These are phyloP conservation scores for Harpegnathos saltator DNA, from an alignment of 1,140 invertebrate genomes.

Conservation along the genomic window DNA sequence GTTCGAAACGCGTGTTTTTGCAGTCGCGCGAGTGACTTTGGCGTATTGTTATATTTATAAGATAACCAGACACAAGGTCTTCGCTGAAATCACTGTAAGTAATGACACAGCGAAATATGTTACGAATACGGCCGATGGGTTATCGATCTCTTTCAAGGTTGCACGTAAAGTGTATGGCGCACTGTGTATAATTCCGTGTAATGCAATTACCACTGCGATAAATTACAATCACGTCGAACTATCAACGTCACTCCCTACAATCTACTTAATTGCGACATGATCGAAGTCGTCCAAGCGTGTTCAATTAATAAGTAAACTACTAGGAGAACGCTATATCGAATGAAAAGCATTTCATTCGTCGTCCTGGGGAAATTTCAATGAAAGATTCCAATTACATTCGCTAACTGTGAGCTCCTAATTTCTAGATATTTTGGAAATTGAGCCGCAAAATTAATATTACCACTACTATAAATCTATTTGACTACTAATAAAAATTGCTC, in stretches of 20 bases:
- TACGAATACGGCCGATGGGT: conserved; percentile 5
- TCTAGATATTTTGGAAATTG: neutral
- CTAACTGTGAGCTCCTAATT: neutral
- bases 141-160: conserved; percentile 32
- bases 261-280: conserved; percentile 26
- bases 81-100: neutral
- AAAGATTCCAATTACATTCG: neutral
- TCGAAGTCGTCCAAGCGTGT: conserved; percentile 6
- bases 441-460: conserved; percentile 13
- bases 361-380: neutral
- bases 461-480: neutral
- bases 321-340: neutral
- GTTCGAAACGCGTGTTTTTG: too few relatives aligned
- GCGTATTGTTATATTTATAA: neutral
- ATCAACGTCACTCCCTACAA: conserved; percentile 6
- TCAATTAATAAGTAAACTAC: conserved; percentile 9
- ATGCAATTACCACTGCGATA: conserved; percentile 31
- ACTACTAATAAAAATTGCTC: neutral
- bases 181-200: conserved; percentile 13
- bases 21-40: neutral
- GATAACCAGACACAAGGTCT: too few relatives aligned
- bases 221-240: conserved; percentile 36
- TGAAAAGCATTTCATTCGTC: neutral
- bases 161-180: neutral
- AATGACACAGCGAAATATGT: neutral